phyloP scores from a whole-genome alignment of 2,797 vertebrate species.

The Typhlichthys eigenmanni region DNA sequence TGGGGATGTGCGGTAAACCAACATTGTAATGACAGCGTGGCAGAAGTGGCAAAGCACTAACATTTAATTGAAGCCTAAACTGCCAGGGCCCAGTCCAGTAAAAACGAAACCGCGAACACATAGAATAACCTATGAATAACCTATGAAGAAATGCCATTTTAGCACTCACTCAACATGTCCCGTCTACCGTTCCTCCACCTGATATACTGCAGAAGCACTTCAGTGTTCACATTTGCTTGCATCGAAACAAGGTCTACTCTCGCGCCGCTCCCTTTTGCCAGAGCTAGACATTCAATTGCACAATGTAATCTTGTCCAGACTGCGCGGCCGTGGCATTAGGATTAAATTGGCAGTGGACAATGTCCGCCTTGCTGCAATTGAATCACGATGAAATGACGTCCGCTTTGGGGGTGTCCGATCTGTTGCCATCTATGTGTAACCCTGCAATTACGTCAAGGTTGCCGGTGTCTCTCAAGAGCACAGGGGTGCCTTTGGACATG shows the following conservation, averaged over 20 bases:
- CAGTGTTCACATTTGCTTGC: too few relatives aligned
- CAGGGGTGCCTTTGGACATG: slow-evolving; percentile 62
- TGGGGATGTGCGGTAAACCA: too few relatives aligned
- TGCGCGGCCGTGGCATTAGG: slow-evolving; percentile 54
- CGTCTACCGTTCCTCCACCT: too few relatives aligned
- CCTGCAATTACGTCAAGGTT: slow-evolving; percentile 64
- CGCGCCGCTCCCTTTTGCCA: slow-evolving; percentile 51
- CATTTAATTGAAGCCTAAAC: slow-evolving; percentile 39
- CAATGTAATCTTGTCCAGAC: slow-evolving; percentile 58
- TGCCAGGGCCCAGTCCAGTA: slow-evolving; percentile 52
- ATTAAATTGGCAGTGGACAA: slow-evolving; percentile 63
- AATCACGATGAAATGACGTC: slow-evolving; percentile 57
- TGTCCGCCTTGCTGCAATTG: slow-evolving; percentile 44
- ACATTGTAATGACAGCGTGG: too few relatives aligned
- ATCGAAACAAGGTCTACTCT: slow-evolving; percentile 21
- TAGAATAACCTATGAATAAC: slow-evolving; percentile 4
- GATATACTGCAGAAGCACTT: not conserved
- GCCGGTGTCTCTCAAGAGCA: slow-evolving; percentile 53
- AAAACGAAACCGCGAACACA: slow-evolving; percentile 22
- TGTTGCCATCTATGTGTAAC: slow-evolving; percentile 55
- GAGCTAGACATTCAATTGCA: slow-evolving; percentile 53
- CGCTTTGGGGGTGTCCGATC: slow-evolving; percentile 54
- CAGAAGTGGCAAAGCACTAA: not conserved
- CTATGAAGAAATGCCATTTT: slow-evolving; percentile 3
- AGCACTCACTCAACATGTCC: not conserved